Base-by-base conservation (phyloP, 2,888 invertebrate species). In the Schrankia costaestrigalis region DNA sequence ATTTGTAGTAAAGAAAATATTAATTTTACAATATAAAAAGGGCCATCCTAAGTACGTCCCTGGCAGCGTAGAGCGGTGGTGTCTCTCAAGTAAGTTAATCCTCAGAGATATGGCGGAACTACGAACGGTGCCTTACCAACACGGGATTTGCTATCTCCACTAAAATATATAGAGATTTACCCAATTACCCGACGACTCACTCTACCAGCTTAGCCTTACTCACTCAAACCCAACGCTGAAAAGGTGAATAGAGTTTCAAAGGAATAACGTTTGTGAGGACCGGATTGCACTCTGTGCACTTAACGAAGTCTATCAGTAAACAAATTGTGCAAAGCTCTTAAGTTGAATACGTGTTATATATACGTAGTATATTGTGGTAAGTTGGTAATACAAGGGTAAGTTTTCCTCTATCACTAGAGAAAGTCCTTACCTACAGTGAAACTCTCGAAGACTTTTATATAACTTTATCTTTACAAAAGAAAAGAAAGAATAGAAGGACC, bases 31-130 rank as follows among this genome's bases (percentile, higher is more conserved):
- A n/a, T n/a, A n/a, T n/a, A n/a, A n/a, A n/a, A n/a, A n/a, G n/a
- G n/a, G n/a, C n/a, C n/a, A 21, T 17, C 11, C 11, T 12, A 17
- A 42, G 9, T 45, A 23, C 58, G 33, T 19, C 56, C 27, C 47
- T 51, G 59, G 7, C 1, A 24, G n/a, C 26, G 17, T 42, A 36
- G 39, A 28, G 26, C 23, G 23, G 29, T 34, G 37, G 50, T 35
- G 35, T 46, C 47, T 41, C 47, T 21, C 41, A 35, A 56, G 59
- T 46, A 44, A 58, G 45, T 41, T 56, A 56, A 56, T 58, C 56
- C 56, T 23, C 25, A 30, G 41, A 58, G 59, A 51, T 56, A 58
- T 39, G 44, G 50, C 24, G 42, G 36, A 35, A 45, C 42, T 45
- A 33, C 35, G 37, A 35, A 35, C 45, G 43, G 18, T 41, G 40